phyloP scores from a whole-genome alignment of 92 coral and sea anemone species.

The Actinernus sp. region DNA sequence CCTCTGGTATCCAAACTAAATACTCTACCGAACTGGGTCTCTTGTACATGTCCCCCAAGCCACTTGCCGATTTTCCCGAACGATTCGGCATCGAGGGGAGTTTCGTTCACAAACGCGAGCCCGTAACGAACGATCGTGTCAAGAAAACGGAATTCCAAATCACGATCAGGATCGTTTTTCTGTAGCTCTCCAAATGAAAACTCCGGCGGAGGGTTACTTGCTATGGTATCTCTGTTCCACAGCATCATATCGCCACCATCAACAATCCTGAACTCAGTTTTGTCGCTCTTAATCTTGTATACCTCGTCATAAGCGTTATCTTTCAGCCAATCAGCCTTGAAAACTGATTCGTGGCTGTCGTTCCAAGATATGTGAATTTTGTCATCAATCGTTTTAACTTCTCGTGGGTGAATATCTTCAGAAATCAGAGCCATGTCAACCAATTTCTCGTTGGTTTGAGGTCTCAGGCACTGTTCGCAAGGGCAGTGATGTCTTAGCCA shows the following conservation, averaged over 20 bases:
- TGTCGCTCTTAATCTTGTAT: not conserved
- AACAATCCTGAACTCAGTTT: not conserved
- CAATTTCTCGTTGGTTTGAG: slow-evolving; percentile 5
- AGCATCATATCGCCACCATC: not conserved
- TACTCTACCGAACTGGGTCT: not conserved
- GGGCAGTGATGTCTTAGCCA: slow-evolving; percentile 16
- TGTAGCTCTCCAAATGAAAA: not conserved
- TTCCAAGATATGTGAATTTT: not conserved
- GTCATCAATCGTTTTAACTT: not conserved
- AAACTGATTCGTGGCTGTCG: not conserved
- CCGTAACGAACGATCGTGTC: slow-evolving; percentile 5
- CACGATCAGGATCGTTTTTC: not conserved
- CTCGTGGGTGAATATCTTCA: not conserved
- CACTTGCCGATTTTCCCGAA: not conserved
- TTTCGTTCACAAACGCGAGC: slow-evolving; percentile 8
- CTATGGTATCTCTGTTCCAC: not conserved
- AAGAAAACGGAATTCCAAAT: no score
- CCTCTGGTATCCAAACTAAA: not conserved
- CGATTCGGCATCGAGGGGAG: slow-evolving; percentile 4
- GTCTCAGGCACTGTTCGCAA: not conserved
- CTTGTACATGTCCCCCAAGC: not conserved
- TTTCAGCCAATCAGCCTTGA: slow-evolving; percentile 5
- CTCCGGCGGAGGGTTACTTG: not conserved
- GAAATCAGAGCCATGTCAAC: slow-evolving; percentile 10
- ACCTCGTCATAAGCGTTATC: slow-evolving; percentile 7